Evolutionary conservation across 1,140 invertebrate species (phyloP).

Genomic region (Phenacoccus solenopsis): DNA sequence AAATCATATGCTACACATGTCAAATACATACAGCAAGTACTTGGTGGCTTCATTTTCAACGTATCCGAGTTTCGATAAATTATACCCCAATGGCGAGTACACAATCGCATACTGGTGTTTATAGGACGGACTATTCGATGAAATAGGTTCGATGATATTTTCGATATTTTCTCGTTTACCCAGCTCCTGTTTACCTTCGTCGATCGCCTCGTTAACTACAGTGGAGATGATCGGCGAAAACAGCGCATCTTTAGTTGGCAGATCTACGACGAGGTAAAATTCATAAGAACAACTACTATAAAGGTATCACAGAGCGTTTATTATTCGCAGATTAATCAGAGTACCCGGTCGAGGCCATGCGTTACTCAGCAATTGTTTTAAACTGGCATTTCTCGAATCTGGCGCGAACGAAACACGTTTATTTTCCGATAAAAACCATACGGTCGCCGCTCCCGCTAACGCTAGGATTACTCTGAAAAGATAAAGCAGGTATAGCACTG

Average conservation of each 20-base stretch:
- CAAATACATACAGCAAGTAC: constrained; percentile 34
- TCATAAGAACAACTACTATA: not conserved
- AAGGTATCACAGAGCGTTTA: too few species aligned
- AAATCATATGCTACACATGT: too few species aligned
- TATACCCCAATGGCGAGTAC: constrained; percentile 42
- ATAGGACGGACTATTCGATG: constrained; percentile 43
- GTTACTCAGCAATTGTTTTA: not conserved
- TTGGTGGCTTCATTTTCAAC: constrained; percentile 51
- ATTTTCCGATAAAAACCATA: not conserved
- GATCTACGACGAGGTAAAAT: not conserved
- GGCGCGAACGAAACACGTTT: too few species aligned
- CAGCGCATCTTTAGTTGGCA: not conserved
- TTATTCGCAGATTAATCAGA: too few species aligned
- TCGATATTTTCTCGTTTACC: constrained; percentile 41
- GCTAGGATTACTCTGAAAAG: not conserved
- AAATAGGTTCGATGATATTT: constrained; percentile 23
- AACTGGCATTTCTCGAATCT: not conserved
- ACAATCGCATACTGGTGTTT: constrained; percentile 52
- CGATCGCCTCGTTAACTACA: constrained; percentile 31
- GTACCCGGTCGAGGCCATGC: not conserved
- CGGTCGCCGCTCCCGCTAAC: not conserved
- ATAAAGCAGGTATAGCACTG: not conserved
- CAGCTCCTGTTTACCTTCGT: constrained; percentile 43
- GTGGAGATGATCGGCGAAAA: not conserved
- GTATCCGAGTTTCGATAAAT: constrained; percentile 46